Conservation (phyloP, 2,888 invertebrate species). For the Agrochola lota region DNA sequence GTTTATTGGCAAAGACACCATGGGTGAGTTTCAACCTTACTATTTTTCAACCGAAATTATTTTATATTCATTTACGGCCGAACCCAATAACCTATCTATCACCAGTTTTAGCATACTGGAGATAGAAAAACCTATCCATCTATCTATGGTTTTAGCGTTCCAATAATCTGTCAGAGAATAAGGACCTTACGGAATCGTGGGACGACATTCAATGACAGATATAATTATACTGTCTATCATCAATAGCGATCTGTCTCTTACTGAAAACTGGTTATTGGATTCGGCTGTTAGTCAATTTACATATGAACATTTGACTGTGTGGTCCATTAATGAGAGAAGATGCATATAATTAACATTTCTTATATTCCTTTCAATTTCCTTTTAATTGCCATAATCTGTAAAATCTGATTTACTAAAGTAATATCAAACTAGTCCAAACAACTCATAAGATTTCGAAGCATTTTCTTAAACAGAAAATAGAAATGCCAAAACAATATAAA, state of each 20-base stretch:
- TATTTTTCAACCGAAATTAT: neutral
- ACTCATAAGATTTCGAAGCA: conserved; percentile 4
- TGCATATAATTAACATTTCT: neutral
- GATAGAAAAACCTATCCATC: too few species aligned
- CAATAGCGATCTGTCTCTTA: too few species aligned
- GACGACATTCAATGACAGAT: too few species aligned
- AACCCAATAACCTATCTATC: too few species aligned
- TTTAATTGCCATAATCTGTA: neutral
- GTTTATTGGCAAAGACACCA: conserved; percentile 79
- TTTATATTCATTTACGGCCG: neutral
- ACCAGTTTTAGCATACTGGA: too few species aligned
- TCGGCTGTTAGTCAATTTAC: too few species aligned
- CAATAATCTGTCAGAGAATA: too few species aligned
- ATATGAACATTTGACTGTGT: neutral
- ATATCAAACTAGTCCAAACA: conserved; percentile 29
- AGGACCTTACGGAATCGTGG: too few species aligned
- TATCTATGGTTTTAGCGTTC: too few species aligned
- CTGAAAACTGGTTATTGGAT: too few species aligned
- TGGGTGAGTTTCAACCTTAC: conserved; percentile 75
- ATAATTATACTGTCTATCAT: too few species aligned
- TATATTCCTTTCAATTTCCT: neutral
- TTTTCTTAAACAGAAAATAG: neutral
- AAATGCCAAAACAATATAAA: conserved; percentile 39
- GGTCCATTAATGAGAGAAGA: neutral
- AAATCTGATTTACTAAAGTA: neutral